Evolutionary conservation across 1,140 invertebrate species (phyloP).

Genomic region (Drosophila watanabei): DNA sequence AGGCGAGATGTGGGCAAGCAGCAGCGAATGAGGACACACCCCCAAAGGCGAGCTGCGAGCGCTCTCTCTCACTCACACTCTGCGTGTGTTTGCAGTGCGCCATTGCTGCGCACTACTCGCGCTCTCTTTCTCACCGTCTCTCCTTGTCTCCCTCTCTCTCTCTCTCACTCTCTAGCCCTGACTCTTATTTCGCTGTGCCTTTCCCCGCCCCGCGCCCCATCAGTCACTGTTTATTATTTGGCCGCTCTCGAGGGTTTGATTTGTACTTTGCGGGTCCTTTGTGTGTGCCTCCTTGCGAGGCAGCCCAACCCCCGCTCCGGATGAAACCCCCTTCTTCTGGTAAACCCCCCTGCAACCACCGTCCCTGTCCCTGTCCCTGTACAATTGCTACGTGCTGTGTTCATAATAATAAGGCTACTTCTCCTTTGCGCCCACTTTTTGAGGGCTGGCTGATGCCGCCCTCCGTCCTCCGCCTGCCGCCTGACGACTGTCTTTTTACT

Average conservation of each 20-base stretch:
- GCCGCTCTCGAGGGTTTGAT: slow-evolving; percentile 80
- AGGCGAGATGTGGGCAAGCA: slow-evolving; percentile 13
- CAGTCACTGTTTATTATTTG: slow-evolving; percentile 68
- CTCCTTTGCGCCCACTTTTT: slow-evolving; percentile 49
- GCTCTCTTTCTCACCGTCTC: slow-evolving; percentile 12
- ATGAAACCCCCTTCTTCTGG: slow-evolving; percentile 2
- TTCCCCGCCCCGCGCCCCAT: slow-evolving; percentile 11
- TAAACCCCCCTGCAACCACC: not conserved
- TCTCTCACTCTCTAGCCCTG: slow-evolving; percentile 19
- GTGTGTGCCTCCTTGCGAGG: slow-evolving; percentile 51
- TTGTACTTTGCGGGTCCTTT: slow-evolving; percentile 73
- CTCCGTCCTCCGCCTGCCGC: not conserved
- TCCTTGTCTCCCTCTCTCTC: slow-evolving; percentile 9
- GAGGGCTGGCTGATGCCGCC: slow-evolving; percentile 64
- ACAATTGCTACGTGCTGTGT: slow-evolving; percentile 77
- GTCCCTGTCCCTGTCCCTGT: slow-evolving; percentile 14
- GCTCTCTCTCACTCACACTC: slow-evolving; percentile 40
- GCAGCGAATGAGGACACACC: slow-evolving; percentile 57
- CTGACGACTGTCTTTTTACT: slow-evolving; percentile 70
- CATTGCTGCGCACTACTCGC: slow-evolving; percentile 60
- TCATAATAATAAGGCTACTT: slow-evolving; percentile 84
- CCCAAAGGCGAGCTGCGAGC: slow-evolving; percentile 51
- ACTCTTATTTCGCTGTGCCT: slow-evolving; percentile 3
- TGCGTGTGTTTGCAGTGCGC: slow-evolving; percentile 66
- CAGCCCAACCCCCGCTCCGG: slow-evolving; percentile 1